Conservation (phyloP, 2,113 vertebrate species). For the Triplophysa dalaica region DNA sequence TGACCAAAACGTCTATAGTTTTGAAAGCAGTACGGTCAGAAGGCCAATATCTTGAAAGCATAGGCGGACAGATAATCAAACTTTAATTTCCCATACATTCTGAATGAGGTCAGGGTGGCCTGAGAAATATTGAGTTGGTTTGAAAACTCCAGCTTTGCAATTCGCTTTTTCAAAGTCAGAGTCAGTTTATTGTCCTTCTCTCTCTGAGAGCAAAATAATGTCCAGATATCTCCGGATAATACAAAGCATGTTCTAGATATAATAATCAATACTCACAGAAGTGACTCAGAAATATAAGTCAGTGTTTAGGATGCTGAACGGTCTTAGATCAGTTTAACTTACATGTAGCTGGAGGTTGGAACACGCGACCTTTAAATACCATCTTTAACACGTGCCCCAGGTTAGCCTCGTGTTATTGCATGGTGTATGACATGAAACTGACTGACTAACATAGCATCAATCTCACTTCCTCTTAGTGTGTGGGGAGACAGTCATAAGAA, state of each 20-base stretch:
- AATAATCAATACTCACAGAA: not conserved
- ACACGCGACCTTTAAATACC: constrained; percentile 25
- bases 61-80: not conserved
- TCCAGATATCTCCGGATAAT: not conserved
- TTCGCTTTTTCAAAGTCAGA: not conserved
- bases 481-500: not conserved
- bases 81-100: constrained; percentile 5
- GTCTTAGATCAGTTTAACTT: constrained; percentile 7
- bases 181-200: constrained; percentile 15
- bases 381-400: constrained; percentile 7
- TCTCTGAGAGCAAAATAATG: not conserved
- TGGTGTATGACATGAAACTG: constrained; percentile 1
- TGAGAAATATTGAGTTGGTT: constrained; percentile 7
- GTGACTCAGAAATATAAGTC: not conserved
- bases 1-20: not conserved
- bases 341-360: not conserved
- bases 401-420: constrained; percentile 9
- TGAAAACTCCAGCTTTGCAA: constrained; percentile 1
- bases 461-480: not conserved
- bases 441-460: constrained; percentile 31
- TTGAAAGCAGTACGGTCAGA: not conserved
- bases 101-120: not conserved
- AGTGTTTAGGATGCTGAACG: not conserved
- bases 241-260: not conserved
- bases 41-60: not conserved